Evolutionary conservation across 2,797 vertebrate species (phyloP), one percentile per base, ranked within the genome.

Genomic region (Oceanodroma leucorhoa): DNA sequence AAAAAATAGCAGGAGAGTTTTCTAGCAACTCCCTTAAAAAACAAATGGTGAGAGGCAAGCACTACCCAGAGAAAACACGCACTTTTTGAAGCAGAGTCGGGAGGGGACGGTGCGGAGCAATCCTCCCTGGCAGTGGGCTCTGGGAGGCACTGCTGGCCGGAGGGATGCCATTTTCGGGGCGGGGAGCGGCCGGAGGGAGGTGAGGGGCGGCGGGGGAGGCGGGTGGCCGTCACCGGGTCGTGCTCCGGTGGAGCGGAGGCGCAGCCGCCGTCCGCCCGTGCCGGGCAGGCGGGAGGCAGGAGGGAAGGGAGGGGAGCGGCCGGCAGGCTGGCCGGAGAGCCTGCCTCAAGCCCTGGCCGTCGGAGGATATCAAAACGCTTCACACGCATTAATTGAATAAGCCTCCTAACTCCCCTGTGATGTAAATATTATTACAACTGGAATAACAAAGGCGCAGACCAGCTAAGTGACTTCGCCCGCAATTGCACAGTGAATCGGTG

Each of bases 21-120:
- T 95, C 89, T 91, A 89, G 75, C 84, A 91, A 93, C 70, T 84
- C 70, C 81, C 66, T 95, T 84, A 65, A 72, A 87, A 89, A 87
- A 41, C 73, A 93, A 54, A 66, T 3, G 6, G 17, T 27, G 27
- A n/a, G 64, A 27, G 41, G 36, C n/a, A 20, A 82, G 36, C 50
- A 14, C 29, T 27, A 58, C n/a, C 17, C 41, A 18, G 51, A 30
- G 55, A 46, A 21, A 76, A 62, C 9, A 34, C 0, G 2, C 14
- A 4, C 23, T 61, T 80, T 4, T 9, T 32, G 53, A 34, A 40
- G 51, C 6, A 4, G 9, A 7, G 11, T 14, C 3, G 5, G 51
- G 43, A 38, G 53, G 13, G 46, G 55, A 16, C 0, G 2, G 51
- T 3, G 32, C 6, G 50, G 43, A 45, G 36, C 7, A 24, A 1